Evolutionary conservation across 2,797 vertebrate species (phyloP).

Genomic region (Lagocephalus sceleratus): DNA sequence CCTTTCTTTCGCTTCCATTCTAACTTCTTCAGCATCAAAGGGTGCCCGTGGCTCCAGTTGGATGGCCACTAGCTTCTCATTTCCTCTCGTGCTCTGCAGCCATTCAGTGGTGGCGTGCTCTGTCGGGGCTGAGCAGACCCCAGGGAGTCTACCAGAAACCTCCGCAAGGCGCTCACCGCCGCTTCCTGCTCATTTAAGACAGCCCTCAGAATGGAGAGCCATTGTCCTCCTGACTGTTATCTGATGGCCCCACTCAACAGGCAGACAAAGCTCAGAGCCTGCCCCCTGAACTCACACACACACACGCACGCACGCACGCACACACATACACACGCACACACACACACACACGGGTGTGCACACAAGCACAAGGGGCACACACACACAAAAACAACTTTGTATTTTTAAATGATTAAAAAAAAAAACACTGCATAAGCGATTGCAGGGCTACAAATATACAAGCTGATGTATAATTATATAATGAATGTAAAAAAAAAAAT

Average conservation of each 20-base stretch:
- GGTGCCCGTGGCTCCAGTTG: slow-evolving; percentile 72
- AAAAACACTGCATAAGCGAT: neutral
- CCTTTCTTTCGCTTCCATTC: slow-evolving; percentile 45
- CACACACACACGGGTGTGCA: neutral
- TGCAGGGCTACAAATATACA: slow-evolving; percentile 8
- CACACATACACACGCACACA: slow-evolving; percentile 3
- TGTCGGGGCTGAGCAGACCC: slow-evolving; percentile 78
- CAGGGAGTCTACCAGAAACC: slow-evolving; percentile 76
- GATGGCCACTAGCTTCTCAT: slow-evolving; percentile 78
- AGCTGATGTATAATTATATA: neutral
- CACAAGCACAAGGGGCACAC: slow-evolving; percentile 7
- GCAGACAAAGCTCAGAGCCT: slow-evolving; percentile 77
- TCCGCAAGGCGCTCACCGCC: slow-evolving; percentile 65
- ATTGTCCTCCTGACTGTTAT: slow-evolving; percentile 81
- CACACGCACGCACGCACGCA: neutral
- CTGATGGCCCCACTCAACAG: slow-evolving; percentile 78
- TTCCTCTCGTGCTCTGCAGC: slow-evolving; percentile 72
- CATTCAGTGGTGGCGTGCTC: slow-evolving; percentile 71
- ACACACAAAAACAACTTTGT: neutral
- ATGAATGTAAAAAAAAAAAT: too few species aligned
- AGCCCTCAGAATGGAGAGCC: slow-evolving; percentile 74
- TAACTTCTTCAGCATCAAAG: slow-evolving; percentile 71
- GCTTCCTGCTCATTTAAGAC: slow-evolving; percentile 84
- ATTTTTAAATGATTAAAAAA: too few species aligned
- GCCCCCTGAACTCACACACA: slow-evolving; percentile 24